Percentiles rank a stretch among this genome's conserved stretches.
Conservation (phyloP, 2,113 vertebrate species). For the Corvus cornix region DNA sequence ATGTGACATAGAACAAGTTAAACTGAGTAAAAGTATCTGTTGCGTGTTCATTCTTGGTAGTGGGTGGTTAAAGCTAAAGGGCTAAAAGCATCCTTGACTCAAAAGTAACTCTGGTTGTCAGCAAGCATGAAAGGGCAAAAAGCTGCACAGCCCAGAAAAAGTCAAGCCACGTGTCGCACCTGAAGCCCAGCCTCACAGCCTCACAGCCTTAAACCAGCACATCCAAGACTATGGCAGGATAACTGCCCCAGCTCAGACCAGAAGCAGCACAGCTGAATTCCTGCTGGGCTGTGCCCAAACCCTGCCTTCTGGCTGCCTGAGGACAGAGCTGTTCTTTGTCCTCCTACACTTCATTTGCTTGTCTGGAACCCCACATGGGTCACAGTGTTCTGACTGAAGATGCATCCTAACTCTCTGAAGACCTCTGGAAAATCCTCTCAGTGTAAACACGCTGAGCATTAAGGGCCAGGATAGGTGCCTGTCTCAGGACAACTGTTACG, state of each 20-base stretch:
- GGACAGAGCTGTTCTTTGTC: neutral
- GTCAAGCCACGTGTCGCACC: fast-evolving
- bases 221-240: fast-evolving
- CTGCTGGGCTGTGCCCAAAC: neutral
- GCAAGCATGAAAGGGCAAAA: neutral
- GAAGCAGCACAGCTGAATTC: neutral
- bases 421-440: neutral
- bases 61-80: neutral
- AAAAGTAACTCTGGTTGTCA: neutral
- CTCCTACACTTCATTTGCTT: neutral
- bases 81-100: neutral
- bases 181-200: neutral
- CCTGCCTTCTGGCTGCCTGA: neutral
- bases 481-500: fast-evolving
- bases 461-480: neutral
- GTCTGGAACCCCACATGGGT: neutral
- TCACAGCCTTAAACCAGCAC: neutral
- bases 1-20: neutral
- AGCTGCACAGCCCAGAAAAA: neutral
- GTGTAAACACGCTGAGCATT: fast-evolving
- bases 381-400: neutral
- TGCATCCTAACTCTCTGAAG: neutral
- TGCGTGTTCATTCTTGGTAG: neutral
- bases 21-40: neutral
- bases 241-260: neutral